Conservation (phyloP, 1,140 invertebrate species). For the Diachasmimorpha longicaudata region DNA sequence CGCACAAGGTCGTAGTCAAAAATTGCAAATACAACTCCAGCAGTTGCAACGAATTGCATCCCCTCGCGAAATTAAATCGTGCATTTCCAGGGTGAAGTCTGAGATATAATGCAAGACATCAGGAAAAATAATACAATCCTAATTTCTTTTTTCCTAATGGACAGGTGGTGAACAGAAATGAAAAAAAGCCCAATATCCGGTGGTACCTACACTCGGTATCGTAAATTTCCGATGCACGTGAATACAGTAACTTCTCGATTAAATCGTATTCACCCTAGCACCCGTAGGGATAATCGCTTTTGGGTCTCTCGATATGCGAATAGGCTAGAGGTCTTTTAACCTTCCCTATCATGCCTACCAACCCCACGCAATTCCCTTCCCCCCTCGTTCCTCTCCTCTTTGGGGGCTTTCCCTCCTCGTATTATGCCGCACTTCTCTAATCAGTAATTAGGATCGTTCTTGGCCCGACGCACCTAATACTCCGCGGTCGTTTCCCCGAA, state of each 20-base stretch:
- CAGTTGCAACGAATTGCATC: neutral
- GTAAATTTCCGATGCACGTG: conserved; percentile 1
- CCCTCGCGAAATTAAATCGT: neutral
- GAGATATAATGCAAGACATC: too few species aligned
- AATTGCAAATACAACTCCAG: neutral
- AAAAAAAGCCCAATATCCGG: neutral
- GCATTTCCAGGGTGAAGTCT: too few species aligned
- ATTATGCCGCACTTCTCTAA: conserved; percentile 4
- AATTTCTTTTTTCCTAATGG: neutral
- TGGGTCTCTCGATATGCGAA: conserved; percentile 1
- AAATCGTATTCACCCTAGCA: conserved; percentile 4
- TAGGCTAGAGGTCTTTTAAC: conserved; percentile 4
- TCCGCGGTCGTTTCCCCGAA: neutral
- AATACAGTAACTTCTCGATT: conserved; percentile 7
- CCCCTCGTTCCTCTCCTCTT: neutral
- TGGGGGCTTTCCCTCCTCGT: neutral
- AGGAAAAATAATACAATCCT: neutral
- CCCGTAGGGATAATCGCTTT: conserved; percentile 5
- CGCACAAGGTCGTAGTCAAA: neutral
- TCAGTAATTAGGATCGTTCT: conserved; percentile 9
- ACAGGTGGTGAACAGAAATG: neutral
- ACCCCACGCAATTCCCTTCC: neutral
- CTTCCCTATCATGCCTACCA: neutral
- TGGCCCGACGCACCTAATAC: neutral
- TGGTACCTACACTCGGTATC: neutral